Evolutionary conservation across 1,140 invertebrate species (phyloP).

Genomic region (Ptiloglossa arizonensis): DNA sequence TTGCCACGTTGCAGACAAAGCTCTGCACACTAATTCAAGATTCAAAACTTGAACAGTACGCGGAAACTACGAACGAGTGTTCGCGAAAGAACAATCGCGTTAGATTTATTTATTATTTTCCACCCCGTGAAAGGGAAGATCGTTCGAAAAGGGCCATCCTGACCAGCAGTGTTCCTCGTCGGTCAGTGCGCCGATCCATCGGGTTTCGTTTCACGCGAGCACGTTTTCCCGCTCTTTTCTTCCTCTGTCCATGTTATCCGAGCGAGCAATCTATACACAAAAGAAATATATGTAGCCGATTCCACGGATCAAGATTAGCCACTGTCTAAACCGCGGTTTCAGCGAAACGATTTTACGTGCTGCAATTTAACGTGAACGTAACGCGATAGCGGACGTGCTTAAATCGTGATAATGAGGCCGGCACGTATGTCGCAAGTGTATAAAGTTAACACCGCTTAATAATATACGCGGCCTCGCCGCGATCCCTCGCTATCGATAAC

Average conservation of each 20-base stretch:
- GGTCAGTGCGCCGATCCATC: not conserved
- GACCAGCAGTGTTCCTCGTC: not conserved
- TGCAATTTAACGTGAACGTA: slow-evolving; percentile 47
- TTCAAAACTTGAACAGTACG: no score
- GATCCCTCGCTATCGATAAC: slow-evolving; percentile 58
- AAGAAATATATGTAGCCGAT: slow-evolving; percentile 20
- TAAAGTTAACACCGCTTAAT: slow-evolving; percentile 67
- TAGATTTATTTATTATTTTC: not conserved
- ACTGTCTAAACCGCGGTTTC: slow-evolving; percentile 57
- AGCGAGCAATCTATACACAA: not conserved
- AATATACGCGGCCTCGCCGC: slow-evolving; percentile 44
- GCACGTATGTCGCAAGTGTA: slow-evolving; percentile 60
- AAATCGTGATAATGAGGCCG: slow-evolving; percentile 61
- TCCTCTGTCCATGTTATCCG: not conserved
- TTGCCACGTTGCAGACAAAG: no score
- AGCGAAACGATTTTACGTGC: slow-evolving; percentile 39
- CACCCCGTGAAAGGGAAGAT: not conserved
- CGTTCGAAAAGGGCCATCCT: not conserved
- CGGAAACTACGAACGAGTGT: no score
- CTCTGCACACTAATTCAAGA: no score
- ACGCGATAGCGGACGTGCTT: slow-evolving; percentile 55
- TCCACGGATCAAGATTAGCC: slow-evolving; percentile 61
- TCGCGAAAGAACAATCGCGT: no score
- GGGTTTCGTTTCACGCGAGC: not conserved
- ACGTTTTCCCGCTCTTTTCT: not conserved